phyloP scores from a whole-genome alignment of 35 echinoderm and acorn worm species.

The Heliocidaris erythrogramma region DNA sequence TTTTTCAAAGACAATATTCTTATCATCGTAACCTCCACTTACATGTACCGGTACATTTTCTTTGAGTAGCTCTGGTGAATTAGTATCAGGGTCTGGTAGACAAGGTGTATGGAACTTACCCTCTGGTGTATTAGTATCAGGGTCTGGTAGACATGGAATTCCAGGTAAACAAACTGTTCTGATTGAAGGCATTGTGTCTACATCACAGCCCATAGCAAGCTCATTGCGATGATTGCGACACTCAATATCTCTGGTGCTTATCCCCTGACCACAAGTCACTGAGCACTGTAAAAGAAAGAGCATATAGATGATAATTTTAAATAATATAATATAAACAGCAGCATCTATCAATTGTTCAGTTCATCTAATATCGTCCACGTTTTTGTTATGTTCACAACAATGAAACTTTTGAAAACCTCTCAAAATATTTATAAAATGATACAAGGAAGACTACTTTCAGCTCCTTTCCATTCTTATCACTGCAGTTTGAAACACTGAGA shows the following conservation, averaged over 20 bases:
- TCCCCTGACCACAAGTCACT: slow-evolving; percentile 58
- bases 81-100: slow-evolving; percentile 40
- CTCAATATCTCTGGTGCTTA: slow-evolving; percentile 15
- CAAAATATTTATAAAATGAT: too few relatives aligned
- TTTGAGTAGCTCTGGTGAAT: neutral
- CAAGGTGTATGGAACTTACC: slow-evolving; percentile 35
- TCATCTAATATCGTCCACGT: too few relatives aligned
- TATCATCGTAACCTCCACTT: too few relatives aligned
- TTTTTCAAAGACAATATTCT: neutral
- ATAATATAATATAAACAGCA: neutral
- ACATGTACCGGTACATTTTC: too few relatives aligned
- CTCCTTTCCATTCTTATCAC: too few relatives aligned
- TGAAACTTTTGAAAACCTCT: too few relatives aligned
- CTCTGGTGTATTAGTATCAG: slow-evolving; percentile 37
- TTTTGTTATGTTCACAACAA: too few relatives aligned
- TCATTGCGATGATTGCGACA: slow-evolving; percentile 40
- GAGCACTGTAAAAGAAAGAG: slow-evolving; percentile 40
- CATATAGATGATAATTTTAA: neutral
- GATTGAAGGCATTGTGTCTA: slow-evolving; percentile 39
- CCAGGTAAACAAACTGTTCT: slow-evolving; percentile 33
- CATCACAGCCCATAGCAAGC: slow-evolving; percentile 52
- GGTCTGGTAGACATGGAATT: slow-evolving; percentile 53
- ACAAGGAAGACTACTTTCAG: too few relatives aligned
- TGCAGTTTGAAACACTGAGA: too few relatives aligned
- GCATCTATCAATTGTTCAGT: too few relatives aligned